These are phyloP conservation scores for Drosophila quadrilineata DNA, from an alignment of 1,140 invertebrate species.

Conservation along the genomic window DNA sequence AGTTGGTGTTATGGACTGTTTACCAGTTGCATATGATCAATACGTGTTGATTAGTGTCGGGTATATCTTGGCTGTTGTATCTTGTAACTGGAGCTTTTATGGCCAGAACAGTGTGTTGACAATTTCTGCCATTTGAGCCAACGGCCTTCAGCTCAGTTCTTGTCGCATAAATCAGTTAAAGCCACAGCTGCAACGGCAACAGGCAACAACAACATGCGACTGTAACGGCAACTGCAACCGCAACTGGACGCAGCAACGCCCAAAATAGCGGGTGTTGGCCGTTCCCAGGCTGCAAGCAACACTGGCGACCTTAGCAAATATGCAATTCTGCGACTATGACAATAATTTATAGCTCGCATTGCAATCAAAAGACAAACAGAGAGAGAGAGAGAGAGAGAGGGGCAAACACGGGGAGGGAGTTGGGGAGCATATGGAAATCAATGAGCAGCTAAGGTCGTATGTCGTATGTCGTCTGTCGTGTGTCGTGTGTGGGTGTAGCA, in stretches of 20 bases:
- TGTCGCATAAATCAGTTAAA: constrained; percentile 67
- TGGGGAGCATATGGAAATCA: constrained; percentile 23
- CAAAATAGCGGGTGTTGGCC: constrained; percentile 62
- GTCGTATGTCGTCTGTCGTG: no score
- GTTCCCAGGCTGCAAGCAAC: constrained; percentile 40
- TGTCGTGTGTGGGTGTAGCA: constrained; percentile 64
- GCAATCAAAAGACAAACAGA: constrained; percentile 49
- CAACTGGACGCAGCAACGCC: constrained; percentile 30
- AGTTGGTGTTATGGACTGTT: constrained; percentile 28
- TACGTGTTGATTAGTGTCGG: constrained; percentile 64
- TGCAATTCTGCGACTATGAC: constrained; percentile 56
- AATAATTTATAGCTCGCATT: constrained; percentile 54
- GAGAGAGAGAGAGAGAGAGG: no score
- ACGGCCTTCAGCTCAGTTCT: constrained; percentile 63
- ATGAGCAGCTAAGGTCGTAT: constrained; percentile 55
- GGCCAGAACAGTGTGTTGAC: constrained; percentile 66
- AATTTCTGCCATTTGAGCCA: constrained; percentile 75
- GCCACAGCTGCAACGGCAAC: constrained; percentile 39
- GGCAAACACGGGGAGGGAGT: no score
- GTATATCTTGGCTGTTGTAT: constrained; percentile 48
- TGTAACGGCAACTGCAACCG: constrained; percentile 2
- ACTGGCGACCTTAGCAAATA: constrained; percentile 71
- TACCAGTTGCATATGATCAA: constrained; percentile 76
- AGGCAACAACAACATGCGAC: background rate
- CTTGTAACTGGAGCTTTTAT: constrained; percentile 54